A percentile compares a stretch with the other conserved stretches of the same genome.
Conservation (phyloP, 2,888 invertebrate species). For the Ochropleura plecta region DNA sequence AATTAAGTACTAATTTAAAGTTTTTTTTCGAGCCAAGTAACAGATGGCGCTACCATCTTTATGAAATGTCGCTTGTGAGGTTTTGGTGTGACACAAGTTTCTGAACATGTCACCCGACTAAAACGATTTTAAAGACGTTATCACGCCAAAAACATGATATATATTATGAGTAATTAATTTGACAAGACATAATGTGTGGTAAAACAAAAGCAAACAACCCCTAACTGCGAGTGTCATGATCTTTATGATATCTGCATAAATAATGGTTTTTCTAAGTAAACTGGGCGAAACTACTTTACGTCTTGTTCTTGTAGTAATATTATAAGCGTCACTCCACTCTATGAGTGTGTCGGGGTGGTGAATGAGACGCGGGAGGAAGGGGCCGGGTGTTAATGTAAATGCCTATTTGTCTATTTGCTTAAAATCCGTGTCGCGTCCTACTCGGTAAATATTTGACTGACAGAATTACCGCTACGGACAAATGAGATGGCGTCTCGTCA, state of each 20-base stretch:
- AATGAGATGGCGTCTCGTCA: constrained; percentile 83
- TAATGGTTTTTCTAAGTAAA: constrained; percentile 63
- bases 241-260: constrained; percentile 45
- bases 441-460: constrained; percentile 88
- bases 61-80: no score
- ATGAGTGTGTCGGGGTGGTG: constrained; percentile 58
- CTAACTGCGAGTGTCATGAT: constrained; percentile 24
- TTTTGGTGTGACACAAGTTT: no score
- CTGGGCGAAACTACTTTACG: constrained; percentile 54
- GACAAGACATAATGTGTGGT: background rate
- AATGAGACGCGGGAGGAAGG: constrained; percentile 61
- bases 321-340: constrained; percentile 60
- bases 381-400: constrained; percentile 85
- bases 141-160: constrained; percentile 7
- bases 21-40: no score
- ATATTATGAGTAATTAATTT: constrained; percentile 17
- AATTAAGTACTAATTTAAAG: no score
- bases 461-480: constrained; percentile 88
- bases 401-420: constrained; percentile 88
- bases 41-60: no score
- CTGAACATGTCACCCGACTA: no score
- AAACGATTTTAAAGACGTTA: no score
- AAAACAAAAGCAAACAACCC: constrained; percentile 11
- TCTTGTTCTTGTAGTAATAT: constrained; percentile 55
- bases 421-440: constrained; percentile 89